Base-by-base conservation (phyloP, 1,140 invertebrate species). In the Sminthurides bifidus region DNA sequence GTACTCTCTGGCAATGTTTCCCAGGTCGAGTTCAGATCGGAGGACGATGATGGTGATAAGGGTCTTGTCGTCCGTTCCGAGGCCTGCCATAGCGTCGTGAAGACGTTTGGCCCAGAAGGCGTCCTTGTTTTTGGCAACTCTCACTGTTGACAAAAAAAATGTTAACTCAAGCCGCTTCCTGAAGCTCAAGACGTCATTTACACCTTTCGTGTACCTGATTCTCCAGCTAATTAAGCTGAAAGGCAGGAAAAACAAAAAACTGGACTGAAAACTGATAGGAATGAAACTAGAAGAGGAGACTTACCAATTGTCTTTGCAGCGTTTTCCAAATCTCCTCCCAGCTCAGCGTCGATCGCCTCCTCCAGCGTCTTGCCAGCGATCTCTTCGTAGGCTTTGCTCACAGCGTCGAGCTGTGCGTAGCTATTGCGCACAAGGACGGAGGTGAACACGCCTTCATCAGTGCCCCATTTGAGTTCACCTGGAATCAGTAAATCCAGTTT, bases 391-490 rank as follows among this genome's bases (percentile, higher is more conserved):
- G 87, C 83, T 53, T 75, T 66, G 56, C 73, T 72, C 4, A 75
- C 71, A 26, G 66, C 51, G 8, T 67, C 62, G 26, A 77, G 65
- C 43, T 65, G 61, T 35, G 63, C 65, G 56, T 66, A 72, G 33
- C 66, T 69, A 44, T 69, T 68, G 0, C 65, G 54, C 10, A 66
- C 67, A 4, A 92, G 73, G 56, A 92, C 80, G 17, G 82, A 73
- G 66, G 89, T 91, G 71, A 92, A 91, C n/a, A 79, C 76, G 6
- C 83, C 86, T 68, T 92, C 88, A 64, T 92, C 87, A 2, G 87
- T 91, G 41, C 88, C 87, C 80, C 84, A 84, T 68, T 79, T 85
- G 78, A 79, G 82, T 68, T 87, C 85, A 63, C 86, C 82, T 67
- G 58, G 43, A 15, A n/a, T n/a, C n/a, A n/a, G n/a, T n/a, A 56